Evolutionary conservation across 2,113 vertebrate genomes (phyloP), one percentile per base, ranked within the genome.

Genomic region (Rafetus swinhoei): DNA sequence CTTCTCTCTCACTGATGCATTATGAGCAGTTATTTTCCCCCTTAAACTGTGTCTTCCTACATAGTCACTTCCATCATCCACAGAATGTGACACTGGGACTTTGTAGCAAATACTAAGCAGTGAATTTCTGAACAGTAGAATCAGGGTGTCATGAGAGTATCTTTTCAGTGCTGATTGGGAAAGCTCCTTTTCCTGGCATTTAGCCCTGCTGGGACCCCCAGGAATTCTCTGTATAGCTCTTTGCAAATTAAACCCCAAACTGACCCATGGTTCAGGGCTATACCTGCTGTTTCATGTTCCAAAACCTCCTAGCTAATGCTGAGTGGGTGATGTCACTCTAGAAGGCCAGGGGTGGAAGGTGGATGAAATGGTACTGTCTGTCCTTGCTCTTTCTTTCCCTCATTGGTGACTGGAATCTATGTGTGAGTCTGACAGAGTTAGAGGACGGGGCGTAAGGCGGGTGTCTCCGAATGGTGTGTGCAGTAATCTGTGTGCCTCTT

Each of bases 391-490:
- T 27, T 72, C 69, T 82, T 83, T 87, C 82, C 91, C 69, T 65
- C 32, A 21, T n/a, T 90, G 21, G 50, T 85, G 82, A 81, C 88
- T 93, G 89, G 82, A 90, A 3, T 57, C 5, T 3, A 11, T 82
- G 18, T 90, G 69, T 50, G 29, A 76, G 2, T 95, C 87, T 92
- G 87, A 52, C 80, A 92, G 85, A 87, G 86, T 39, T 87, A 57
- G 79, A 92, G 81, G 81, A 45, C 53, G 14, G 77, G 80, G 86
- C 90, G 95, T 84, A 89, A 93, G 92, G 91, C 88, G 91, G 92
- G 95, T 95, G 95, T 93, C 90, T 94, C 95, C 97, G 96, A 96
- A 74, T 60, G 86, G 92, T 85, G 89, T 96, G 94, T 92, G 91
- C 96, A 94, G 85, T 93, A 96, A 76, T 62, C 16, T 87, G 82